These are phyloP conservation scores for Drosophila greeni DNA, from an alignment of 2,888 invertebrate genomes.

Conservation along the genomic window DNA sequence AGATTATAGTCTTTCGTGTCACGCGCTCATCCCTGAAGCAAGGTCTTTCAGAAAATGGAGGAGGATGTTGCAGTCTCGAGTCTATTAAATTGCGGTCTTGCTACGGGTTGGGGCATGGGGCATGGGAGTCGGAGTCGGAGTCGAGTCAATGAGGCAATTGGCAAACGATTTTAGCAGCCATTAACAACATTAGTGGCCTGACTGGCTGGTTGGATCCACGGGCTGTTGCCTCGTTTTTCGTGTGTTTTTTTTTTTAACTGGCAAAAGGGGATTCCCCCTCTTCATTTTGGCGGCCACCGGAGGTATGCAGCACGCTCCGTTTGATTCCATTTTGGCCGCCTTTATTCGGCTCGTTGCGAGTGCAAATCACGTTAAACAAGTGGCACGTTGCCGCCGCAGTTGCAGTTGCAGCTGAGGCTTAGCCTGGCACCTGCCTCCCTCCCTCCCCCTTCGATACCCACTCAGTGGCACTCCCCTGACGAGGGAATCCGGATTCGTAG, in stretches of 20 bases:
- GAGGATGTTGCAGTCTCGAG: constrained; percentile 34
- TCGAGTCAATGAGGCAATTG: constrained; percentile 66
- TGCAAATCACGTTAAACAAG: constrained; percentile 62
- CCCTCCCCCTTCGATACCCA: neutral
- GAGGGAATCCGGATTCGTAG: constrained; percentile 12
- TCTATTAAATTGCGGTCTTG: constrained; percentile 52
- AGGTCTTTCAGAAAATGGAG: constrained; percentile 20
- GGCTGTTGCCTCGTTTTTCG: neutral
- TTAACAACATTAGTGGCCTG: constrained; percentile 66
- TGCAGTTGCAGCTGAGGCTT: constrained; percentile 25
- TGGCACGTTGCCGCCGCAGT: constrained; percentile 47
- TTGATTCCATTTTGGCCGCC: constrained; percentile 41
- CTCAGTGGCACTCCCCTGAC: constrained; percentile 21
- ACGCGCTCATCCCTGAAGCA: constrained; percentile 23
- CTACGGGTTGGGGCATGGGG: neutral
- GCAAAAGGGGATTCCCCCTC: neutral
- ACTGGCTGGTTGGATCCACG: constrained; percentile 17
- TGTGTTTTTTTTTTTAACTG: neutral
- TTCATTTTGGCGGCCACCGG: neutral
- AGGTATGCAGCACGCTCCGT: constrained; percentile 43
- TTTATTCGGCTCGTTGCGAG: constrained; percentile 58
- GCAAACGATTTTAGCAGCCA: constrained; percentile 59
- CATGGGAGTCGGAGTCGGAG: neutral
- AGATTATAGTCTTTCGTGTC: constrained; percentile 11
- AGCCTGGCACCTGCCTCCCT: neutral